Conservation (phyloP, 2,888 invertebrate species). For the Phytoseiulus persimilis region DNA sequence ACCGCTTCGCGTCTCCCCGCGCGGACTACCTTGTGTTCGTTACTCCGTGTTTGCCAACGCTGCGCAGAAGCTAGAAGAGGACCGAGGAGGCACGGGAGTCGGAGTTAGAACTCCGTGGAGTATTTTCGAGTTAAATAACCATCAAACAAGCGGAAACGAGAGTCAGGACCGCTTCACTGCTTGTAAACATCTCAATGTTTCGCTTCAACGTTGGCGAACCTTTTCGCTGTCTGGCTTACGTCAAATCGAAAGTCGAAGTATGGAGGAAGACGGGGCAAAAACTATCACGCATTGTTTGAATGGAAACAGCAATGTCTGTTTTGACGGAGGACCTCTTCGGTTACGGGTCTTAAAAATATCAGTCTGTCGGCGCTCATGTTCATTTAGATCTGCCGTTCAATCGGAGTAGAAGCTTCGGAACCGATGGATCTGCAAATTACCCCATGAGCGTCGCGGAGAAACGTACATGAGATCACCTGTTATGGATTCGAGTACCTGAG, state of each 20-base stretch:
- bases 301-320: background rate
- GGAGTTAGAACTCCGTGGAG: background rate
- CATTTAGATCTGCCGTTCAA: too few species aligned
- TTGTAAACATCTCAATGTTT: background rate
- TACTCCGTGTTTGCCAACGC: background rate
- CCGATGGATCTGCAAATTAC: too few species aligned
- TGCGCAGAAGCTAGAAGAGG: background rate
- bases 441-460: too few species aligned
- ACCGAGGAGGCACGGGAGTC: background rate
- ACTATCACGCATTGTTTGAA: background rate
- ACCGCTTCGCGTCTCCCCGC: too few species aligned
- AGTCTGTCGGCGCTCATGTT: too few species aligned
- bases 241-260: background rate
- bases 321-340: background rate
- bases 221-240: background rate
- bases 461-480: too few species aligned
- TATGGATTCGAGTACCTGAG: too few species aligned
- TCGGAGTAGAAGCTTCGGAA: too few species aligned
- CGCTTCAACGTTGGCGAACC: background rate
- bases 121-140: background rate
- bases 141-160: background rate
- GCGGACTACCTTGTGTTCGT: too few species aligned
- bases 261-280: background rate
- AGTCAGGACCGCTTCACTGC: background rate
- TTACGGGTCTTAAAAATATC: too few species aligned